Conservation (phyloP, 2,113 vertebrate genomes). For the Gila orcuttii region DNA sequence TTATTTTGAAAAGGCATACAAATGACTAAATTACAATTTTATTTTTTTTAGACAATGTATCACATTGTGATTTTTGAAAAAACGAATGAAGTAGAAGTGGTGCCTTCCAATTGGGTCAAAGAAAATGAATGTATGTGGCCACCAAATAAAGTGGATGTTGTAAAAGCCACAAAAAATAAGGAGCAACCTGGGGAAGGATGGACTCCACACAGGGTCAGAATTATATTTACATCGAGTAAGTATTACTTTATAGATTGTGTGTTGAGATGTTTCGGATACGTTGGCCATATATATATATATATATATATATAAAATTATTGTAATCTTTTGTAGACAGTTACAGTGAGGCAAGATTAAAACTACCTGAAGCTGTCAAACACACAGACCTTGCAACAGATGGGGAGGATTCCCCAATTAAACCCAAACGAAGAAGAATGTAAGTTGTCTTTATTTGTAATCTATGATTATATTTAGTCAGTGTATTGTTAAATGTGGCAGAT, state of each 20-base stretch:
- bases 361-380: constrained; percentile 1
- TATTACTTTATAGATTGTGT: not conserved
- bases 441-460: not conserved
- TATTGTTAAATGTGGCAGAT: too few relatives aligned
- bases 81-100: not conserved
- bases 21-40: too few relatives aligned
- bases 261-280: not conserved
- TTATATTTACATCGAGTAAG: not conserved
- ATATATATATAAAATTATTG: not conserved
- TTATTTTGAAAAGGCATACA: too few relatives aligned
- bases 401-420: not conserved
- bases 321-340: not conserved
- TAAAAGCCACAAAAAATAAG: too few relatives aligned
- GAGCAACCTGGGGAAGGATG: too few relatives aligned
- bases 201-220: too few relatives aligned
- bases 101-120: not conserved
- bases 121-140: too few relatives aligned
- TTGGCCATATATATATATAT: not conserved
- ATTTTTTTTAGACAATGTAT: not conserved
- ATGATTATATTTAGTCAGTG: too few relatives aligned
- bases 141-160: too few relatives aligned
- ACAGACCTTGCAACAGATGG: constrained; percentile 5
- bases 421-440: not conserved
- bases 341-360: not conserved
- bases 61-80: constrained; percentile 1